Conservation (phyloP, 2,797 vertebrate species). For the Trichosurus vulpecula region DNA sequence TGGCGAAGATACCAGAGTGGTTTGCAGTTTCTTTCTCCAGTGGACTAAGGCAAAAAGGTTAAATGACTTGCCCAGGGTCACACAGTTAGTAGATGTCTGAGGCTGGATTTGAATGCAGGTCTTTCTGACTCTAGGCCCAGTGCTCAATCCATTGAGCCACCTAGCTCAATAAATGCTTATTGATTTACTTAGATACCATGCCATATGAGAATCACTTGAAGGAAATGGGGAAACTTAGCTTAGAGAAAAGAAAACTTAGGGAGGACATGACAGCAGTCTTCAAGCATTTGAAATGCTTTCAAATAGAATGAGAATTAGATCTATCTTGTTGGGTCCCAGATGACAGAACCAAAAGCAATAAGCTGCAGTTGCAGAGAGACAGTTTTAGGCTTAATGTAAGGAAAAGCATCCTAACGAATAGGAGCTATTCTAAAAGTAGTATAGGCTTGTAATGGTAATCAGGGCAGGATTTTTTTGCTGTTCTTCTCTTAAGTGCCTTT, state of each 20-base stretch:
- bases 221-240: neutral
- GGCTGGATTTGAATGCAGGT: no score
- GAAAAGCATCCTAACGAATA: neutral
- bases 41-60: no score
- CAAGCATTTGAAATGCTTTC: neutral
- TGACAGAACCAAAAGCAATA: neutral
- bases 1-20: no score
- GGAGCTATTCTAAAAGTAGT: neutral
- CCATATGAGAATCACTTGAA: neutral
- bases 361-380: neutral
- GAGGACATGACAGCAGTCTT: neutral
- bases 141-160: no score
- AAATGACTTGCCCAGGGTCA: no score
- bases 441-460: no score
- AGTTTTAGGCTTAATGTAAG: neutral
- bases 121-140: no score
- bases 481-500: no score
- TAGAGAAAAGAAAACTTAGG: neutral
- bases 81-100: no score
- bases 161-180: neutral
- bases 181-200: no score
- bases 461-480: no score
- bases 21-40: no score
- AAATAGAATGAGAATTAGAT: neutral
- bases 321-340: neutral